Conservation (phyloP, 2,113 vertebrate genomes). For the Orycteropus afer region DNA sequence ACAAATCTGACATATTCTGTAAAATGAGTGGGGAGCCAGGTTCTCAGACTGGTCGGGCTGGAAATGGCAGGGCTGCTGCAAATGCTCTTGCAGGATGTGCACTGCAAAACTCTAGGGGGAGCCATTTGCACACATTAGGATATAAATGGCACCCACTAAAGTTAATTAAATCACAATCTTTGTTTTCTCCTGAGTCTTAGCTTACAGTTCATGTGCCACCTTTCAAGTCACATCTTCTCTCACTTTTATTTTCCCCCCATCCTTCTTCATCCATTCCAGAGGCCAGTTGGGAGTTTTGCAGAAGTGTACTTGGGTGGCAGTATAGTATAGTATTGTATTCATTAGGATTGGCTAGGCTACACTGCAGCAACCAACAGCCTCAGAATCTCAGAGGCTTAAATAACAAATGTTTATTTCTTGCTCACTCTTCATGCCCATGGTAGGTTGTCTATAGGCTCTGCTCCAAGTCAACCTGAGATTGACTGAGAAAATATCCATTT, state of each 20-base stretch:
- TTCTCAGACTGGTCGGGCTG: not conserved
- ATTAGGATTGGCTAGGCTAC: not conserved
- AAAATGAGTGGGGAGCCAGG: not conserved
- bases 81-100: not conserved
- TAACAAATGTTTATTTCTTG: conserved; percentile 26
- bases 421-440: not conserved
- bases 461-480: not conserved
- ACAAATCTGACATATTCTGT: not conserved
- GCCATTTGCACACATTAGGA: conserved; percentile 37
- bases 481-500: not conserved
- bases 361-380: not conserved
- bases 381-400: not conserved
- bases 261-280: not conserved
- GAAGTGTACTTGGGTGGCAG: not conserved
- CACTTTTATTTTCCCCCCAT: not conserved
- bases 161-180: not conserved
- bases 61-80: not conserved
- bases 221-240: conserved; percentile 23
- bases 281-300: not conserved
- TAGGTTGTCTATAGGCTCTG: not conserved
- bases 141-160: not conserved
- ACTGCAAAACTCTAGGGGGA: conserved; percentile 70
- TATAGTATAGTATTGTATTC: not conserved
- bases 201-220: not conserved
- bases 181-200: not conserved